Conservation (phyloP, 2,888 invertebrate genomes). For the Conomelus anceps region DNA sequence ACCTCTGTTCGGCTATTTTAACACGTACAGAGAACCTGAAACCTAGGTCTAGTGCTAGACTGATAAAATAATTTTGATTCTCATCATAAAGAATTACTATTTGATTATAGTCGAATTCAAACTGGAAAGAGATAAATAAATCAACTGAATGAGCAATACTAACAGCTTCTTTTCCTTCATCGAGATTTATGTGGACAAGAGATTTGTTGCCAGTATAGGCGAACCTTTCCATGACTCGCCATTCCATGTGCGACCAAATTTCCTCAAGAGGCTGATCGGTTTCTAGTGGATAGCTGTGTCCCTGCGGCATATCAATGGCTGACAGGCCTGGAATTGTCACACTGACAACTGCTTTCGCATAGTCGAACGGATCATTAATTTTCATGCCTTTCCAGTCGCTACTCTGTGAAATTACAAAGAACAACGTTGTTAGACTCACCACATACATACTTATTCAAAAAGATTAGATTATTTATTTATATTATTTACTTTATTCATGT, state of each 20-base stretch:
- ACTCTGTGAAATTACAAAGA: background rate
- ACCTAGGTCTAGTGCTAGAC: too few relatives aligned
- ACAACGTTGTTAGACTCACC: too few relatives aligned
- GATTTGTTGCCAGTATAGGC: slow-evolving; percentile 51
- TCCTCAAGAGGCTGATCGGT: slow-evolving; percentile 31
- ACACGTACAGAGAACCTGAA: too few relatives aligned
- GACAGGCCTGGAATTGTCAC: slow-evolving; percentile 63
- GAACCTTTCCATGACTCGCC: slow-evolving; percentile 54
- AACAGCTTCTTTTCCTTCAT: slow-evolving; percentile 58
- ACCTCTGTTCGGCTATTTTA: too few relatives aligned
- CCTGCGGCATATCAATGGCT: slow-evolving; percentile 42
- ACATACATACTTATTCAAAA: too few relatives aligned
- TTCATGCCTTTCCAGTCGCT: slow-evolving; percentile 57
- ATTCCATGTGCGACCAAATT: slow-evolving; percentile 45
- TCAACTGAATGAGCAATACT: slow-evolving; percentile 37
- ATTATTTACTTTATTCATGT: too few relatives aligned
- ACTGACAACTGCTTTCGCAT: slow-evolving; percentile 64
- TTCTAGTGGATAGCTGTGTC: slow-evolving; percentile 47
- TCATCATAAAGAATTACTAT: too few relatives aligned
- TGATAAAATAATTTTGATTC: too few relatives aligned
- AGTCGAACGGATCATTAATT: slow-evolving; percentile 61
- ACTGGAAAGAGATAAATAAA: too few relatives aligned
- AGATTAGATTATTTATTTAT: too few relatives aligned
- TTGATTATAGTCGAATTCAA: too few relatives aligned
- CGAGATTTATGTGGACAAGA: slow-evolving; percentile 57